Evolutionary conservation across 2,113 vertebrate species (phyloP).

Genomic region (Oryzias curvinotus): DNA sequence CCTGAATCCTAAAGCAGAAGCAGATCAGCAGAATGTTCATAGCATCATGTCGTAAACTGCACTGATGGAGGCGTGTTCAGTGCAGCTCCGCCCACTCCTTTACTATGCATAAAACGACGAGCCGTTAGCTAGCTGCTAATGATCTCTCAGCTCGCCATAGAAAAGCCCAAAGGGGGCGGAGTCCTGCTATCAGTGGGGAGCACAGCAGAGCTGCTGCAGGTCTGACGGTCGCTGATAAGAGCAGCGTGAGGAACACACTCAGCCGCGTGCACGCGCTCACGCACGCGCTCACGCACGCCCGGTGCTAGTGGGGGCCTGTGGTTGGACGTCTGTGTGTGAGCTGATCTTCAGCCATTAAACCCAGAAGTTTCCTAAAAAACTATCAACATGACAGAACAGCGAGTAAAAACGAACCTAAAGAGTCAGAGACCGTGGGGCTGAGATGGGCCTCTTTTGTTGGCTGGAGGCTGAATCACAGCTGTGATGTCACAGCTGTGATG

Average conservation of each 20-base stretch:
- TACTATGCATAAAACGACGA: slow-evolving; percentile 45
- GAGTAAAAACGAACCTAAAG: slow-evolving; percentile 3
- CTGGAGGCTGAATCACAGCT: too few relatives aligned
- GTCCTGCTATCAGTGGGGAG: slow-evolving; percentile 73
- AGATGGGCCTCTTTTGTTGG: too few relatives aligned
- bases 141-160: slow-evolving; percentile 72
- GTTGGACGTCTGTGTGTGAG: slow-evolving; percentile 60
- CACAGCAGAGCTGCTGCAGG: slow-evolving; percentile 71
- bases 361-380: slow-evolving; percentile 55
- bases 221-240: slow-evolving; percentile 76
- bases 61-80: neutral
- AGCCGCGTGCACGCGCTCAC: slow-evolving; percentile 12
- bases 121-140: slow-evolving; percentile 59
- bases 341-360: slow-evolving; percentile 74
- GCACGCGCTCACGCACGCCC: slow-evolving; percentile 8
- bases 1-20: slow-evolving; percentile 56
- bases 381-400: slow-evolving; percentile 36
- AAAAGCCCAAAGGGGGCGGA: slow-evolving; percentile 59
- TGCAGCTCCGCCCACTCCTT: slow-evolving; percentile 15
- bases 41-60: too few relatives aligned
- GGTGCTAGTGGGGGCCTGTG: slow-evolving; percentile 58
- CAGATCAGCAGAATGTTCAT: neutral
- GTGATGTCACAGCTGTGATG: too few relatives aligned
- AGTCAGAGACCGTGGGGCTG: too few relatives aligned
- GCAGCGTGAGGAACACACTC: slow-evolving; percentile 65